Evolutionary conservation across 2,797 vertebrate species (phyloP), one percentile per base, ranked within the genome.

Genomic region (Betta splendens): DNA sequence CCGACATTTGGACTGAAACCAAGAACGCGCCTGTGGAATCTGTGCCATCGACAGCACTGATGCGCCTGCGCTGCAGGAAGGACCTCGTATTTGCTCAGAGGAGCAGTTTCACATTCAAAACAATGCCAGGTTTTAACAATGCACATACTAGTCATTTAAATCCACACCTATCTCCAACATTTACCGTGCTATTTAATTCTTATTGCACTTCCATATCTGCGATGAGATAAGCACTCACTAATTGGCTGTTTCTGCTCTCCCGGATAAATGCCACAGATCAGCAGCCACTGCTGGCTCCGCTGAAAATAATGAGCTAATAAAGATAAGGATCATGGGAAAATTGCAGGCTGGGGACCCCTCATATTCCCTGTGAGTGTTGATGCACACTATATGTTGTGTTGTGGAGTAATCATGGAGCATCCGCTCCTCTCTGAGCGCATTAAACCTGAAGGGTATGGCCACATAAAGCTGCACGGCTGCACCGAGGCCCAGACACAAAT

Each of bases 231-330:
- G 84, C 80, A 47, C 71, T 68, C 72, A 43, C 89, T 91, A 91
- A 92, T 92, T 91, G 88, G 78, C 72, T 83, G 77, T 71, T 81
- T 81, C 77, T 79, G 75, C 77, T 83, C 64, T 49, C 75, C 71
- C 61, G 67, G 77, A 84, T 89, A 85, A 91, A 87, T 82, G 81
- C 85, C 85, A 86, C 80, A 85, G 86, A 89, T 89, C 85, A 81
- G 77, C 77, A 81, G 82, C 80, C 77, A 80, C 84, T 43, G 60
- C 75, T 49, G 72, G 73, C 72, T 79, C 50, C 62, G 29, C 43
- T 52, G 74, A 72, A 85, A 86, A 84, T 87, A 87, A 89, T 87
- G 85, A 88, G 88, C 87, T 83, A 75, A 84, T 89, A 85, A 87
- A 85, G 87, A 88, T 88, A 85, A 87, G 78, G 84, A 87, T 89